A percentile compares a stretch with the other conserved stretches of the same genome.
Evolutionary conservation across 2,797 vertebrate species (phyloP).

Genomic region (Lepidocolaptes lacrymiger): DNA sequence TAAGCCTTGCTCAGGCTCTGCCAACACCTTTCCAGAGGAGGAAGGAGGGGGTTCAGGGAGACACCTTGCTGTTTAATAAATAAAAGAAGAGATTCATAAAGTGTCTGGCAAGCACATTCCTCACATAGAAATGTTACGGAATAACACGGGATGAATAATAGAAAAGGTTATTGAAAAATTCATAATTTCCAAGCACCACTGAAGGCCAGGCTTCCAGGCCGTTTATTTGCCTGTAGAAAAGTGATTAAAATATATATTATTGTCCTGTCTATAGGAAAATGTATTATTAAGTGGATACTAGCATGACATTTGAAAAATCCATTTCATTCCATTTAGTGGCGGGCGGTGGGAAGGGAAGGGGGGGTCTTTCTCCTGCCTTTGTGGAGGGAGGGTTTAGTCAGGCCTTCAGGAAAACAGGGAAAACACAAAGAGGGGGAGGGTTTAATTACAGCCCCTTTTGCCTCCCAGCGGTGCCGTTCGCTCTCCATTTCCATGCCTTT

Average conservation of each 20-base stretch:
- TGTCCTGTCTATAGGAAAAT: constrained; percentile 83
- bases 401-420: constrained; percentile 53
- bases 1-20: not conserved
- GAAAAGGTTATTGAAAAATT: constrained; percentile 91
- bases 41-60: constrained; percentile 67
- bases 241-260: constrained; percentile 86
- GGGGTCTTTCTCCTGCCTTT: constrained; percentile 20
- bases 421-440: not conserved
- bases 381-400: constrained; percentile 63
- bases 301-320: constrained; percentile 81
- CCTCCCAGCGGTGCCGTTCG: constrained; percentile 26
- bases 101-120: constrained; percentile 80
- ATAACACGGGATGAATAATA: constrained; percentile 93
- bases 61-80: constrained; percentile 86
- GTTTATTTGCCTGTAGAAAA: constrained; percentile 82
- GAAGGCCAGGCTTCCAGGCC: constrained; percentile 84
- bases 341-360: not conserved
- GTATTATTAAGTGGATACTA: constrained; percentile 84
- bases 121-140: constrained; percentile 85
- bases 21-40: constrained; percentile 25
- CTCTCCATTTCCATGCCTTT: not conserved
- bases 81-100: constrained; percentile 89
- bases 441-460: constrained; percentile 72
- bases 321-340: constrained; percentile 78
- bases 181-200: constrained; percentile 85